Evolutionary conservation across 2,113 vertebrate species (phyloP).

Genomic region (Catharus fuscescens): DNA sequence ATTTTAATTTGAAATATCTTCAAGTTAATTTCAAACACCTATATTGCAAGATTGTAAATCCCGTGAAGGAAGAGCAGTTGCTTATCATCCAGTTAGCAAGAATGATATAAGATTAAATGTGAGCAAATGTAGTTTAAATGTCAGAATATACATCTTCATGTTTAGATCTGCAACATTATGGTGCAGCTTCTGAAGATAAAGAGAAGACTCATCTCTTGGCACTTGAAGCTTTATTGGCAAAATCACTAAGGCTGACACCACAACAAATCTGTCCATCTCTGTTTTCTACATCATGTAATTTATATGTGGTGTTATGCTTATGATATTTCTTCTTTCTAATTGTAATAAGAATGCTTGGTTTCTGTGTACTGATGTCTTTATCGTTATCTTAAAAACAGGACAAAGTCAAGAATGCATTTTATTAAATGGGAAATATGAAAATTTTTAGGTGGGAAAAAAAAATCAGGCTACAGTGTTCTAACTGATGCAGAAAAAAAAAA

Average conservation of each 20-base stretch:
- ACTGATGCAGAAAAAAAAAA: not conserved
- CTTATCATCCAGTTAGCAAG: not conserved
- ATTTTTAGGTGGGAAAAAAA: not conserved
- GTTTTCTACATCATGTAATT: conserved; percentile 46
- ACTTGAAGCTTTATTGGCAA: conserved; percentile 39
- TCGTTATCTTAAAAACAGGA: not conserved
- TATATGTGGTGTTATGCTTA: not conserved
- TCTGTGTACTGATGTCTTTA: conserved; percentile 11
- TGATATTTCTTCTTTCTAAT: not conserved
- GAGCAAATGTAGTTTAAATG: not conserved
- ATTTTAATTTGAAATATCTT: conserved; percentile 6
- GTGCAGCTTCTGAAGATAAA: conserved; percentile 22
- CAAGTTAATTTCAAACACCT: conserved; percentile 44
- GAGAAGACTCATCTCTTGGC: not conserved
- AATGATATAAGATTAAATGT: not conserved
- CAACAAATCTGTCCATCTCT: conserved; percentile 42
- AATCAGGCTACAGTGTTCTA: not conserved
- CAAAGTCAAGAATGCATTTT: not conserved
- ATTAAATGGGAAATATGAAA: not conserved
- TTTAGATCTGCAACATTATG: conserved; percentile 6
- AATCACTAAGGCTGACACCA: not conserved
- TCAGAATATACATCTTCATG: not conserved
- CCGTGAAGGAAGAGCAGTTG: not conserved
- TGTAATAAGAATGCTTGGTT: conserved; percentile 7
- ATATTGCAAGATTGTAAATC: conserved; percentile 1